A percentile compares a stretch with the other conserved stretches of the same genome.
phyloP scores from a whole-genome alignment of 1,140 invertebrate genomes.

The Sitophilus oryzae region DNA sequence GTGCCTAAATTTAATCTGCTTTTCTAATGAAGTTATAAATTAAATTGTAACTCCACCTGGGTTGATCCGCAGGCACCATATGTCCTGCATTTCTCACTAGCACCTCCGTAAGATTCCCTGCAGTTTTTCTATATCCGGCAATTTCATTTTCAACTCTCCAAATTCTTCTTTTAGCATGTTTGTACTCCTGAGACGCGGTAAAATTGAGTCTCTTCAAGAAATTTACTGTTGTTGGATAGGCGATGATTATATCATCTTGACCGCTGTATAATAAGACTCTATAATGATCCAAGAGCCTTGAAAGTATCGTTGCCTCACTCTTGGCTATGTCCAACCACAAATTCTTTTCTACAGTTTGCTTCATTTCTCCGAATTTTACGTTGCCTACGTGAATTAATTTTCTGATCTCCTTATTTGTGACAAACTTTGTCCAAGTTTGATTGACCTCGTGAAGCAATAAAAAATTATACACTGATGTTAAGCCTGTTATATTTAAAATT shows the following conservation, averaged over 20 bases:
- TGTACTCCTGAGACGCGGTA: conserved; percentile 56
- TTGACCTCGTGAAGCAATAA: conserved; percentile 48
- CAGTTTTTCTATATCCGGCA: conserved; percentile 66
- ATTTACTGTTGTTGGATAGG: conserved; percentile 68
- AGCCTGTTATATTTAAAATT: conserved; percentile 56
- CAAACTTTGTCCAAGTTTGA: conserved; percentile 32
- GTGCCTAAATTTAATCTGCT: too few species aligned
- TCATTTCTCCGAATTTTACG: conserved; percentile 44
- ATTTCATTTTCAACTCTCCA: conserved; percentile 63
- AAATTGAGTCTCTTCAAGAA: conserved; percentile 63
- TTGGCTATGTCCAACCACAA: conserved; percentile 67
- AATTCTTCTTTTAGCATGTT: conserved; percentile 46
- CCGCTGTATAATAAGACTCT: conserved; percentile 70
- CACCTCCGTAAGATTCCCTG: conserved; percentile 67
- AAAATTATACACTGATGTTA: conserved; percentile 64
- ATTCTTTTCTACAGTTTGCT: conserved; percentile 35
- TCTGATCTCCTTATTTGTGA: conserved; percentile 53
- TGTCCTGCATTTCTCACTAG: conserved; percentile 73
- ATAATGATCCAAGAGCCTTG: conserved; percentile 61
- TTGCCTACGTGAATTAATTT: conserved; percentile 50
- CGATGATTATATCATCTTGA: conserved; percentile 78
- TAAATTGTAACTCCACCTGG: conserved; percentile 65
- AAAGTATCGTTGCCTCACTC: conserved; percentile 66
- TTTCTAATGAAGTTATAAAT: conserved; percentile 65
- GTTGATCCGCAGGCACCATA: conserved; percentile 73